phyloP scores from a whole-genome alignment of 2,888 invertebrate genomes.

The Papilio elwesi region DNA sequence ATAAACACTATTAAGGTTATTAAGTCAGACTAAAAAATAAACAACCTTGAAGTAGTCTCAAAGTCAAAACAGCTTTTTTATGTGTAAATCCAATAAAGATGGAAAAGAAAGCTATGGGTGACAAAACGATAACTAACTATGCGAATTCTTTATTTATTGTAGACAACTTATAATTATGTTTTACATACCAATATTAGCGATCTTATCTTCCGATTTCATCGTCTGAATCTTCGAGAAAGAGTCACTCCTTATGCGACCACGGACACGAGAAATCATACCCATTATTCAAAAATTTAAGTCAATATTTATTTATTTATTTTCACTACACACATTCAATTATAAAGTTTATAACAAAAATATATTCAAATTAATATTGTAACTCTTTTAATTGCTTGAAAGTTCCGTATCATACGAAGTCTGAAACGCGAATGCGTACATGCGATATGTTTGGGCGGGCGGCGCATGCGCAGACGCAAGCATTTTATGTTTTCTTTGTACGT shows the following conservation, averaged over 20 bases:
- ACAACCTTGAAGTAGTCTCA: conserved; percentile 19
- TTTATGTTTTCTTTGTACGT: conserved; percentile 37
- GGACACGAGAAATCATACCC: conserved; percentile 89
- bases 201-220: conserved; percentile 86
- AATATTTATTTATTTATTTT: conserved; percentile 14
- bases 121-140: neutral
- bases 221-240: conserved; percentile 86
- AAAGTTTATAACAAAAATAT: conserved; percentile 1
- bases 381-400: conserved; percentile 19
- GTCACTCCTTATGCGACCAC: conserved; percentile 86
- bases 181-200: conserved; percentile 87
- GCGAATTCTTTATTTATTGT: neutral
- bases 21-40: conserved; percentile 15
- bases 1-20: neutral
- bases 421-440: conserved; percentile 71
- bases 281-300: conserved; percentile 58
- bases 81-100: neutral
- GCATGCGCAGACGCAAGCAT: conserved; percentile 50
- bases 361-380: neutral
- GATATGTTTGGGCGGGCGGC: conserved; percentile 60
- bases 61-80: conserved; percentile 4
- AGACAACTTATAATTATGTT: neutral
- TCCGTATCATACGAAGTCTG: conserved; percentile 61
- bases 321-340: conserved; percentile 20
- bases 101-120: neutral